Percentiles rank a stretch among this genome's conserved stretches.
These are phyloP conservation scores for Drosophila crucigera DNA, from an alignment of 2,888 invertebrate species.

Conservation along the genomic window DNA sequence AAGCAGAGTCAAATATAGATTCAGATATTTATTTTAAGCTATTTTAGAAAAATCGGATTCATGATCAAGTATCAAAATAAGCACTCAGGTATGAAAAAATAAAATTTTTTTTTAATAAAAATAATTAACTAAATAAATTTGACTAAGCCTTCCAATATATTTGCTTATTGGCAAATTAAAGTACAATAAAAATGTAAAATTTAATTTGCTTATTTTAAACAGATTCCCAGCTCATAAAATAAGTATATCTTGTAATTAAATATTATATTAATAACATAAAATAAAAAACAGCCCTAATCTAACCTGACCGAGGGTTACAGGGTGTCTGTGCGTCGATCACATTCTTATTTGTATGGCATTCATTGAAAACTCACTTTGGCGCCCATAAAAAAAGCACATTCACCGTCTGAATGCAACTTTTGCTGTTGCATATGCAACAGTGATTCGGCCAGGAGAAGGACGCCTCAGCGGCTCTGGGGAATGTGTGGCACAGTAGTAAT, in stretches of 20 bases:
- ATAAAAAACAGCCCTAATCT: neutral
- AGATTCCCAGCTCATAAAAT: neutral
- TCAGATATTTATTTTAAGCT: neutral
- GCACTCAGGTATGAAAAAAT: neutral
- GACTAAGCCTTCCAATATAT: neutral
- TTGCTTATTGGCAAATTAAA: neutral
- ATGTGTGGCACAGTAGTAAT: conserved; percentile 29
- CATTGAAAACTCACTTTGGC: conserved; percentile 26
- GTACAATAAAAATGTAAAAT: neutral
- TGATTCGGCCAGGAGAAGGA: conserved; percentile 11
- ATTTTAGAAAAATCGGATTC: neutral
- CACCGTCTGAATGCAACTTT: conserved; percentile 50
- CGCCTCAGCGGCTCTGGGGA: conserved; percentile 14
- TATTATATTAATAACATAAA: neutral
- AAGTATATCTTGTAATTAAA: neutral
- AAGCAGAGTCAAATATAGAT: neutral
- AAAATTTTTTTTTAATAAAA: too few species aligned
- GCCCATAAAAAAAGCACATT: conserved; percentile 32
- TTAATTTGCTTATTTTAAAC: neutral
- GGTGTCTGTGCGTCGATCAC: neutral
- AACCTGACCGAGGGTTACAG: neutral
- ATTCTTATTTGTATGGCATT: conserved; percentile 1
- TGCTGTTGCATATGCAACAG: conserved; percentile 33
- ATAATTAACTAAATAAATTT: neutral
- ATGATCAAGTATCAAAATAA: too few species aligned